Base-by-base conservation (phyloP, 2,888 invertebrate species). In the Euclidia mi region DNA sequence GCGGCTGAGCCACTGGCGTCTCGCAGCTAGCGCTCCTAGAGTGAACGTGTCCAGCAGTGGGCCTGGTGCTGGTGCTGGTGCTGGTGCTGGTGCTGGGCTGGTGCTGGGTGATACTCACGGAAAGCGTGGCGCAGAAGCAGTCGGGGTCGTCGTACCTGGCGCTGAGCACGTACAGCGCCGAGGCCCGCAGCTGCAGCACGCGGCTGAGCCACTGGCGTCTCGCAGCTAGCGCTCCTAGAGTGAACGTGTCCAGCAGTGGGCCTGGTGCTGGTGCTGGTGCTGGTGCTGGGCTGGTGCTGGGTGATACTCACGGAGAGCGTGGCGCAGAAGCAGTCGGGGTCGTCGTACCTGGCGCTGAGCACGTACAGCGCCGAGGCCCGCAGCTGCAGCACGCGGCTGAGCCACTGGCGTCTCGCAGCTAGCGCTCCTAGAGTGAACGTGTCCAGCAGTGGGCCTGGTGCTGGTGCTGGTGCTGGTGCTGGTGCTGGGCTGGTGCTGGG, bases 241-340 rank as follows among this genome's bases (percentile, higher is more conserved):
- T 69, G 61, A 76, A 82, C 0, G 72, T 61, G 0, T 78, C 49
- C 6, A 6, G 20, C 7, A 25, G 20, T 25, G 20, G 4, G 6
- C 20, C n/a, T n/a, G n/a, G n/a, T n/a, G n/a, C n/a, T n/a, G n/a
- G n/a, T n/a, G n/a, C n/a, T n/a, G n/a, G n/a, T n/a, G n/a, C n/a
- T n/a, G n/a, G n/a, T n/a, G n/a, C n/a, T n/a, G n/a, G n/a, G n/a
- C n/a, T n/a, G n/a, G n/a, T n/a, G n/a, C n/a, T n/a, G n/a, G n/a
- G n/a, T 78, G 6, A 1, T 79, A 76, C 85, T 80, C 2, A 90
- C 91, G 50, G 82, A 65, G 0, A 91, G 41, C 0, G 80, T 56
- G 0, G 82, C 82, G 62, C 69, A 67, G 12, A 89, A 56, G 20
- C 55, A 69, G 44, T 84, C 82, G 0, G 84, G 81, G 28, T 79